These are phyloP conservation scores for Trichonephila clavipes DNA, from an alignment of 1,140 invertebrate species.

Conservation along the genomic window DNA sequence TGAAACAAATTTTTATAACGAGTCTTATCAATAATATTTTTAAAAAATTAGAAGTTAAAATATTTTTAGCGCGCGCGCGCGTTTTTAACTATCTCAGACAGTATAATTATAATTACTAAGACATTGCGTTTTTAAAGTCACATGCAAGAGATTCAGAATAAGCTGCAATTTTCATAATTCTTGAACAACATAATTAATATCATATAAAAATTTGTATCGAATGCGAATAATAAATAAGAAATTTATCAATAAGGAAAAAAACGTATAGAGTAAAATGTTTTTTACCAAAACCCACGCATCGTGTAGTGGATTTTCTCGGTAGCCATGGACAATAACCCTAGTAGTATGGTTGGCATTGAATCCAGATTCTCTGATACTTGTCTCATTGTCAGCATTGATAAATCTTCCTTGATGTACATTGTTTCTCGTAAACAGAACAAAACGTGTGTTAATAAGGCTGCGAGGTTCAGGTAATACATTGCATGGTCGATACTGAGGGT, in stretches of 20 bases:
- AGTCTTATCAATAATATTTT: too few species aligned
- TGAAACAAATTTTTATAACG: too few species aligned
- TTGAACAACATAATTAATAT: too few species aligned
- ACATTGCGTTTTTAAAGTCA: too few species aligned
- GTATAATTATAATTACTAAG: too few species aligned
- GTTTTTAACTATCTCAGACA: too few species aligned
- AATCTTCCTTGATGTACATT: slow-evolving; percentile 80
- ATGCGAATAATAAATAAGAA: too few species aligned
- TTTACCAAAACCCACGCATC: slow-evolving; percentile 85
- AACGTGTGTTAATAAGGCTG: slow-evolving; percentile 89
- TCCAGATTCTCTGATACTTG: slow-evolving; percentile 52
- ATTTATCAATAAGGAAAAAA: background rate
- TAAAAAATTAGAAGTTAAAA: too few species aligned
- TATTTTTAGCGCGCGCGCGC: too few species aligned
- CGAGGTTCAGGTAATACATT: slow-evolving; percentile 82
- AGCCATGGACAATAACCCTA: slow-evolving; percentile 82
- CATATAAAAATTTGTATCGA: too few species aligned
- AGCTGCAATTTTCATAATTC: too few species aligned
- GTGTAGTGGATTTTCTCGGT: slow-evolving; percentile 85
- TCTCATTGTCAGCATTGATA: slow-evolving; percentile 45
- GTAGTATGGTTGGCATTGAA: slow-evolving; percentile 68
- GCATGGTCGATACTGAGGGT: slow-evolving; percentile 76
- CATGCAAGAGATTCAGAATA: too few species aligned
- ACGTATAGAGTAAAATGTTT: background rate
- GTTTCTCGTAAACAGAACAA: slow-evolving; percentile 89